Percentiles rank a stretch among this genome's conserved stretches.
These are phyloP conservation scores for Drosophila helvetica DNA, from an alignment of 2,888 invertebrate genomes.

Conservation along the genomic window DNA sequence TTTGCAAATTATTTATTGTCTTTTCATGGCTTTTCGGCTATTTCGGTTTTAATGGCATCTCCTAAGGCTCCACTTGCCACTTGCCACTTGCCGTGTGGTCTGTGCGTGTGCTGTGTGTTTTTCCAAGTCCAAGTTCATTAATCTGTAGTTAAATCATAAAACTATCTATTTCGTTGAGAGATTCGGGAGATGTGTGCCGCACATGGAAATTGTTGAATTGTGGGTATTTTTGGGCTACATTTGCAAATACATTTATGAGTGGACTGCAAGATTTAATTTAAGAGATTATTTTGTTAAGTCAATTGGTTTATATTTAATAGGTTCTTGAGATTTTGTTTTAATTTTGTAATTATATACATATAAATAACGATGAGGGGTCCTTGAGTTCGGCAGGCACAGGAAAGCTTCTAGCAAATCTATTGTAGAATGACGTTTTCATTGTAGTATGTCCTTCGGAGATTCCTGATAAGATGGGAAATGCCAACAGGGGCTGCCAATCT, in stretches of 20 bases:
- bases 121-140: slow-evolving; percentile 20
- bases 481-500: too few species aligned
- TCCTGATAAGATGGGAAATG: too few species aligned
- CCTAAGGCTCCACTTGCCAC: slow-evolving; percentile 19
- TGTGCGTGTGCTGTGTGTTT: slow-evolving; percentile 8
- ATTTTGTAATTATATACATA: too few species aligned
- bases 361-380: too few species aligned
- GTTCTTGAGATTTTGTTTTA: not conserved
- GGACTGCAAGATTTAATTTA: not conserved
- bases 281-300: not conserved
- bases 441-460: too few species aligned
- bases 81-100: slow-evolving; percentile 14
- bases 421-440: too few species aligned
- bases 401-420: too few species aligned
- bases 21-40: slow-evolving; percentile 41
- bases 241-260: slow-evolving; percentile 4
- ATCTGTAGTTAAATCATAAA: slow-evolving; percentile 35
- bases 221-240: slow-evolving; percentile 14
- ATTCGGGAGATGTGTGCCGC: too few species aligned
- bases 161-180: slow-evolving; percentile 11
- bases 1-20: slow-evolving; percentile 45
- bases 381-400: too few species aligned
- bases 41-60: slow-evolving; percentile 37
- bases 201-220: slow-evolving; percentile 27
- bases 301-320: not conserved